A percentile compares a stretch with the other conserved stretches of the same genome.
phyloP scores from a whole-genome alignment of 2,113 vertebrate species.

The Anoplopoma fimbria region DNA sequence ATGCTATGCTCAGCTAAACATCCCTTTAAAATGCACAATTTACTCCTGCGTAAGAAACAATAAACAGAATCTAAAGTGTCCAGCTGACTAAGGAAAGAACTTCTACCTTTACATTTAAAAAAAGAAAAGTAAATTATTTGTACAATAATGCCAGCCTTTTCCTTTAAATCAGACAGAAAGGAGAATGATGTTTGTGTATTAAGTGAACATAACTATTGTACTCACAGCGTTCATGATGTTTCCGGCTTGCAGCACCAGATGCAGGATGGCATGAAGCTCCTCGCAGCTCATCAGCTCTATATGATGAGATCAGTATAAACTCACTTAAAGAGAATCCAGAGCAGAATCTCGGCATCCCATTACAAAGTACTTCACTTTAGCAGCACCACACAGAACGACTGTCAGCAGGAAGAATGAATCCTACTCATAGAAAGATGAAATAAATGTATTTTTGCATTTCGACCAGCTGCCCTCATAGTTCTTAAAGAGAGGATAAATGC shows the following conservation, averaged over 20 bases:
- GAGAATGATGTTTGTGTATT: neutral
- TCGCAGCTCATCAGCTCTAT: constrained; percentile 94
- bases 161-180: neutral
- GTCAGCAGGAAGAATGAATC: neutral
- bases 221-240: constrained; percentile 99
- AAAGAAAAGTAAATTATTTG: neutral
- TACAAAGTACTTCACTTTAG: constrained; percentile 3
- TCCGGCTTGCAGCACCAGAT: constrained; percentile 97
- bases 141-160: neutral
- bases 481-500: neutral
- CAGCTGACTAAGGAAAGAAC: neutral
- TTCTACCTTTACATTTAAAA: neutral
- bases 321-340: constrained; percentile 17
- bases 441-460: neutral
- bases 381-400: neutral
- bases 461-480: neutral
- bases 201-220: constrained; percentile 9
- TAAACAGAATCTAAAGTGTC: neutral
- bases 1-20: neutral
- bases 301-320: constrained; percentile 51
- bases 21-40: neutral
- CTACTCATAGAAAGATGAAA: neutral
- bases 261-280: constrained; percentile 95
- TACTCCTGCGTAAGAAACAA: neutral
- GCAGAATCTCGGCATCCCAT: neutral